Evolutionary conservation across 1,140 invertebrate species (phyloP).

Genomic region (Drosophila repleta): DNA sequence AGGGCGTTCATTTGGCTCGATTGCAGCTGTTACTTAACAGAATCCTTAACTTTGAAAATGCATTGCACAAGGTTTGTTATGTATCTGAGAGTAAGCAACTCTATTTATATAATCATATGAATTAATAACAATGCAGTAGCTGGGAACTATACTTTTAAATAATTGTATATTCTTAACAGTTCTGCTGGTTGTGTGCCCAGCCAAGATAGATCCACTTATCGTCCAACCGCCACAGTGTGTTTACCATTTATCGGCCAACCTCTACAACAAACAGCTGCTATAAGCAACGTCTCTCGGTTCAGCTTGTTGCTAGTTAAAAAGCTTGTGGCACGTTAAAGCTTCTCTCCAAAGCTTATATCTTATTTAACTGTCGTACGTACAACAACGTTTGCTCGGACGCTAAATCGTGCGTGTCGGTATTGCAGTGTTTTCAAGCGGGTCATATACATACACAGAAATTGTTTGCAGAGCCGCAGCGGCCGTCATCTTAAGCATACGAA

Average conservation of each 20-base stretch:
- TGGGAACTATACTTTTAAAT: not conserved
- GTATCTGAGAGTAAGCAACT: no score
- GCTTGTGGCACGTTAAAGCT: slow-evolving; percentile 70
- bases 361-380: slow-evolving; percentile 34
- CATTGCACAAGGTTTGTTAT: not conserved
- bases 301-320: slow-evolving; percentile 49
- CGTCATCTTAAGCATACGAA: not conserved
- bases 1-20: slow-evolving; percentile 26
- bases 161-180: not conserved
- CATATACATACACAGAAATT: slow-evolving; percentile 43
- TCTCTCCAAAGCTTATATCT: slow-evolving; percentile 41
- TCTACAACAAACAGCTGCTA: slow-evolving; percentile 28
- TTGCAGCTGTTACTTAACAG: slow-evolving; percentile 9
- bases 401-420: slow-evolving; percentile 42
- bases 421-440: slow-evolving; percentile 41
- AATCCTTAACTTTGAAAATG: not conserved
- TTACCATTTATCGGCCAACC: slow-evolving; percentile 5
- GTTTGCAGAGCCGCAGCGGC: slow-evolving; percentile 8
- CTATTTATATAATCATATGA: no score
- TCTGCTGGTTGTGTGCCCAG: not conserved
- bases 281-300: slow-evolving; percentile 6
- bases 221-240: slow-evolving; percentile 12
- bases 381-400: slow-evolving; percentile 40
- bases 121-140: not conserved
- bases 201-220: not conserved